Percentiles rank a stretch among this genome's conserved stretches.
These are phyloP conservation scores for Zoroaster sp. DNA, from an alignment of 53 echinoderm and acorn worm genomes.

Conservation along the genomic window DNA sequence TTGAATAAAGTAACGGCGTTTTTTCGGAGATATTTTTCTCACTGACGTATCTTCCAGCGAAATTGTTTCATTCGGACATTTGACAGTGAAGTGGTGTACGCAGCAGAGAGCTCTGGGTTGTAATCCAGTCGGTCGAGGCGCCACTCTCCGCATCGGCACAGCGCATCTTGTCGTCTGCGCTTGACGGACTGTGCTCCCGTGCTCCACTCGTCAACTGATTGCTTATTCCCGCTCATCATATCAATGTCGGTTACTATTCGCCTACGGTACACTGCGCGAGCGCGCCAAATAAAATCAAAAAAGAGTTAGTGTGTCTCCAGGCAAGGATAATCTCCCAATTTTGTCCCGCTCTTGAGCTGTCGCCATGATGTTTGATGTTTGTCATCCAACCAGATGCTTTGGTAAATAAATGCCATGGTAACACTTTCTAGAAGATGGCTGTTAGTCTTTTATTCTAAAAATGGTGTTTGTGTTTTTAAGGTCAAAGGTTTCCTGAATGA, in stretches of 20 bases:
- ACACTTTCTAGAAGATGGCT: neutral
- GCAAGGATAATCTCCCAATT: slow-evolving; percentile 20
- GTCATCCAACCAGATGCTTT: neutral
- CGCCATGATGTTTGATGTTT: neutral
- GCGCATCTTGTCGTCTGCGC: neutral
- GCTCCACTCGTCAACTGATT: neutral
- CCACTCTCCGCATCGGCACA: neutral
- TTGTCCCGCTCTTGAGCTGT: slow-evolving; percentile 18
- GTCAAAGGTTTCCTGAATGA: too few relatives aligned
- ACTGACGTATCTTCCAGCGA: neutral
- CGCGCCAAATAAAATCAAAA: neutral
- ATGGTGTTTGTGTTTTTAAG: too few relatives aligned
- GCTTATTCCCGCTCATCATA: neutral
- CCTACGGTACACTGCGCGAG: neutral
- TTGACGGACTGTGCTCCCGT: neutral
- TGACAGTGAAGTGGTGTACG: neutral
- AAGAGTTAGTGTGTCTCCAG: slow-evolving; percentile 8
- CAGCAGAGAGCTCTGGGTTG: too few relatives aligned
- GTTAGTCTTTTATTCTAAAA: too few relatives aligned
- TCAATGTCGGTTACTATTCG: slow-evolving; percentile 24
- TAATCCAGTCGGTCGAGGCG: neutral
- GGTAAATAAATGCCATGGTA: neutral
- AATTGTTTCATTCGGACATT: neutral
- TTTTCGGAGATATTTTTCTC: neutral
- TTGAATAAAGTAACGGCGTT: too few relatives aligned